Conservation (phyloP, 2,888 invertebrate genomes). For the Zhuqinia jingwanae region DNA sequence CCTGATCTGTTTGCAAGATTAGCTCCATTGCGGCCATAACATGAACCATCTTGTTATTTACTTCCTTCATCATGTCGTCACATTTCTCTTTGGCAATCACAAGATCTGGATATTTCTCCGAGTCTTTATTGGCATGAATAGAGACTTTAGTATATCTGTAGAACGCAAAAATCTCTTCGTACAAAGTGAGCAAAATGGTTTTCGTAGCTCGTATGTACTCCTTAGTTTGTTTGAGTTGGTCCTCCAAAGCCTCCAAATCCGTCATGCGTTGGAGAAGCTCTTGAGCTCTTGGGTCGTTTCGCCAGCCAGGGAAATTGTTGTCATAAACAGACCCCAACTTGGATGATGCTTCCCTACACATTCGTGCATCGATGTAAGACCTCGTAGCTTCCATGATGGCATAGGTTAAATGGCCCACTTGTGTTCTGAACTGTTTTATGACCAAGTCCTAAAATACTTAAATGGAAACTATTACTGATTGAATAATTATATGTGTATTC, state of each 20-base stretch:
- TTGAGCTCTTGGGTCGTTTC: neutral
- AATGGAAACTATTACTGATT: too few species aligned
- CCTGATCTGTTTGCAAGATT: neutral
- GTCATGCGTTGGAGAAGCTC: neutral
- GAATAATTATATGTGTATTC: too few species aligned
- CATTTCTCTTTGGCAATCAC: neutral
- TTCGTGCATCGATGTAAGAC: neutral
- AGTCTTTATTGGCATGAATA: too few species aligned
- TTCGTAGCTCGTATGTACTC: too few species aligned
- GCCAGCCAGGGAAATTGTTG: neutral
- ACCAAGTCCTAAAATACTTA: neutral
- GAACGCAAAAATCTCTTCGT: too few species aligned
- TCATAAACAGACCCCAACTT: neutral
- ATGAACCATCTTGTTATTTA: neutral
- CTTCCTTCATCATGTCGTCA: neutral
- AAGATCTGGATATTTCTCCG: too few species aligned
- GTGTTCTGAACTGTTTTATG: neutral
- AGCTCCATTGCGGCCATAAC: constrained; percentile 1
- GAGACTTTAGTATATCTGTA: too few species aligned
- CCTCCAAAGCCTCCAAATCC: neutral
- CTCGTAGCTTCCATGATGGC: neutral
- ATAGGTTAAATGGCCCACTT: neutral
- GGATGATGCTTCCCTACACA: neutral
- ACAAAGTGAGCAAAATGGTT: too few species aligned
- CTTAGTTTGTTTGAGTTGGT: neutral